Evolutionary conservation across 2,113 vertebrate species (phyloP).

Genomic region (Setophaga kirtlandii): DNA sequence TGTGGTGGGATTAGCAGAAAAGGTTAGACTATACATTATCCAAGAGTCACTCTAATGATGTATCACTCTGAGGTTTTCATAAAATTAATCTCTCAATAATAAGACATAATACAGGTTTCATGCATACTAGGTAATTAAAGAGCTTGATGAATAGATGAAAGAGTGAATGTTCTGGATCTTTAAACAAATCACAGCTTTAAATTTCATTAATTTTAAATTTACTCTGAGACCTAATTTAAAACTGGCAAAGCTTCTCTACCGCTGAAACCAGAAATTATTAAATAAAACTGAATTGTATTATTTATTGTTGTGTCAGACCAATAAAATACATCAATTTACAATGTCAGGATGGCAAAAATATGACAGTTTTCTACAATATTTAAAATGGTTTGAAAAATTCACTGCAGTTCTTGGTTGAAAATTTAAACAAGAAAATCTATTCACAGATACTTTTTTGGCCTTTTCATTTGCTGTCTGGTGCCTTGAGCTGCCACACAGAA

Average conservation of each 20-base stretch:
- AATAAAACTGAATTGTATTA: conserved; percentile 31
- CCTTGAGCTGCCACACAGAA: conserved; percentile 11
- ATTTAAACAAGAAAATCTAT: conserved; percentile 26
- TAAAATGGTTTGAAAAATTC: conserved; percentile 23
- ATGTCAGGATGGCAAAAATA: background rate
- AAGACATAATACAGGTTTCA: conserved; percentile 67
- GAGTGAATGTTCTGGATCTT: conserved; percentile 61
- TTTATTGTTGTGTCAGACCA: conserved; percentile 42
- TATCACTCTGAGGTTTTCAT: conserved; percentile 57
- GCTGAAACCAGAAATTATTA: conserved; percentile 42
- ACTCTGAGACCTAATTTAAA: conserved; percentile 62
- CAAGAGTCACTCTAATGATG: conserved; percentile 56
- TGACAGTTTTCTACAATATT: background rate
- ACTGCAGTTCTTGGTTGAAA: background rate
- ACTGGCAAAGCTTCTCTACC: conserved; percentile 23
- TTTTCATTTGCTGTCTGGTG: conserved; percentile 16
- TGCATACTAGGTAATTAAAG: conserved; percentile 58
- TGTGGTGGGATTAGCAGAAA: conserved; percentile 52
- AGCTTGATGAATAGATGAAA: conserved; percentile 67
- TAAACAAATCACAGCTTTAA: conserved; percentile 67
- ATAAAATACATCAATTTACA: conserved; percentile 9
- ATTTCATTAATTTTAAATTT: conserved; percentile 72
- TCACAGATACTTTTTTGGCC: background rate
- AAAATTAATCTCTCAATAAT: conserved; percentile 72
- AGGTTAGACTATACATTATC: conserved; percentile 58